Evolutionary conservation across 2,113 vertebrate genomes (phyloP).

Genomic region (Odobenus rosmarus): DNA sequence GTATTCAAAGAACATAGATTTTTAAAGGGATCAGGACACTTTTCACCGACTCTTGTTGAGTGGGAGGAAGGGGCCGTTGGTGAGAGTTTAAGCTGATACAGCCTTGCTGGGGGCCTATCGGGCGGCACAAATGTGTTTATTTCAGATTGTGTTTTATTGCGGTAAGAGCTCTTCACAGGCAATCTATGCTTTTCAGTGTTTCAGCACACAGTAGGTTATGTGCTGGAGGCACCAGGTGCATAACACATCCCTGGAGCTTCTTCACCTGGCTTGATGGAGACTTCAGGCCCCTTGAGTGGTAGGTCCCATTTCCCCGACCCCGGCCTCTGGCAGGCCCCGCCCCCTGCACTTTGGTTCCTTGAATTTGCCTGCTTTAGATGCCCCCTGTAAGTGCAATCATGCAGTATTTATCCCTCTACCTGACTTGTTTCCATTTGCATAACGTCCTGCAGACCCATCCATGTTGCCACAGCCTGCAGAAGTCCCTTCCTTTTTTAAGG

Average conservation of each 20-base stretch:
- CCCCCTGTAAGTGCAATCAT: not conserved
- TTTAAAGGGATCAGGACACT: not conserved
- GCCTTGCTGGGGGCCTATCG: not conserved
- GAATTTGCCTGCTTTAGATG: not conserved
- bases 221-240: fast-evolving
- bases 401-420: not conserved
- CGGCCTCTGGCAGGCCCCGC: not conserved
- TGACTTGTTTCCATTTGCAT: not conserved
- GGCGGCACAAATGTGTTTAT: fast-evolving
- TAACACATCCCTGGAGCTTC: not conserved
- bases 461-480: not conserved
- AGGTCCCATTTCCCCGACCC: too few relatives aligned
- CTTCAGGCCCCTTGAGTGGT: not conserved
- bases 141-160: not conserved
- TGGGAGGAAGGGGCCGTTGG: not conserved
- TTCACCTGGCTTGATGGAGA: not conserved
- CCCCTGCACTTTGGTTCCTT: not conserved
- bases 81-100: not conserved
- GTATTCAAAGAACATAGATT: not conserved
- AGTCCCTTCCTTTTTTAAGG: not conserved
- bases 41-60: not conserved
- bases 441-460: not conserved
- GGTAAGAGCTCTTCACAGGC: not conserved
- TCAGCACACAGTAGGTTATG: fast-evolving
- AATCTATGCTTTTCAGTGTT: not conserved